Conservation (phyloP, 2,888 invertebrate species). For the Luperina nickerlii region DNA sequence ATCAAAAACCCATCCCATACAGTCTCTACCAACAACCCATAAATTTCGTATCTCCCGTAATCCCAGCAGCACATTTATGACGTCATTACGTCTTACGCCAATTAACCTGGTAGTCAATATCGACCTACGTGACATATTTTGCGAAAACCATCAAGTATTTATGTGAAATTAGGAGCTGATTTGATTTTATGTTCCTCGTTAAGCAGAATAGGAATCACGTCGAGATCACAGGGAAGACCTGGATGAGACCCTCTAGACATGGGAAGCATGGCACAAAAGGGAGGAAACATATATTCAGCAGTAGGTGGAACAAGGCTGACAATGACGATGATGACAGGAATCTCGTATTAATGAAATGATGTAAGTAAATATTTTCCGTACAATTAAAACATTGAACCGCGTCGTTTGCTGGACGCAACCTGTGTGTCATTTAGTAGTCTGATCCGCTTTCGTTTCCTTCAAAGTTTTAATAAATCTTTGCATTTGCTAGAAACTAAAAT, state of each 20-base stretch:
- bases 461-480: not conserved
- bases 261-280: not conserved
- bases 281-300: not conserved
- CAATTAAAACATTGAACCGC: not conserved
- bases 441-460: not conserved
- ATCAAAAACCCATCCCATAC: conserved; percentile 30
- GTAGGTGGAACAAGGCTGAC: not conserved
- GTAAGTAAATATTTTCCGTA: not conserved
- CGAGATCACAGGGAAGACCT: not conserved
- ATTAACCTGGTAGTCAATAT: conserved; percentile 46
- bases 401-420: not conserved
- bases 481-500: not conserved
- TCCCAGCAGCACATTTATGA: conserved; percentile 52
- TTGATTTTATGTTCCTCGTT: conserved; percentile 46
- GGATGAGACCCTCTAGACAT: not conserved
- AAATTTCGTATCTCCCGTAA: conserved; percentile 38
- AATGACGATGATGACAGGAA: not conserved
- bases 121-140: conserved; percentile 35
- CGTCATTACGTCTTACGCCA: conserved; percentile 46
- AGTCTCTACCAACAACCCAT: conserved; percentile 32
- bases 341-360: not conserved
- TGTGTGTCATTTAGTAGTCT: not conserved
- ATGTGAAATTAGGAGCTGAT: conserved; percentile 53
- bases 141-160: conserved; percentile 51
- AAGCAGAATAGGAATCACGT: not conserved